Evolutionary conservation across 2,797 vertebrate species (phyloP), one percentile per base, ranked within the genome.

Genomic region (Pangasius mekongensis): DNA sequence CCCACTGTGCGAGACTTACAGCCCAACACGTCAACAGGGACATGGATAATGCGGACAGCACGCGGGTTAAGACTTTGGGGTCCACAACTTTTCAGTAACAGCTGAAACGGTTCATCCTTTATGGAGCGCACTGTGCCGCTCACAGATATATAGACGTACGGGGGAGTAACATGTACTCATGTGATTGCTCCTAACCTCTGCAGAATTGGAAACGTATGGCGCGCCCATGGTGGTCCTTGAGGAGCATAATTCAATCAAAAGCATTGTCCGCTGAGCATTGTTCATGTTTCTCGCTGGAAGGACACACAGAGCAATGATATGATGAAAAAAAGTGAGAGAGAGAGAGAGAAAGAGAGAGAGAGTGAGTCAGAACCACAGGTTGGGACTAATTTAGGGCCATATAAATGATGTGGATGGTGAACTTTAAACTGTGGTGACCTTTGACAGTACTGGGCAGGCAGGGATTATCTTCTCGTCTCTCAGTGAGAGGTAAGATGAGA

Each of bases 141-240:
- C 89, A 89, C 91, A 96, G 95, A 97, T 96, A 95, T 94, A 93
- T 95, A 95, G 94, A 91, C 91, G 92, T 94, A 90, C 87, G 96
- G 95, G 96, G 96, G 97, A 97, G 96, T 96, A 96, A 94, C 96
- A 91, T 96, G 95, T 96, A 96, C 95, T 96, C 95, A 94, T 96
- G 95, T 95, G 96, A 97, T 96, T 58, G 95, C 95, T 96, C 94
- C 95, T 96, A 97, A 96, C 96, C 96, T 97, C 95, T 91, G 93
- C 93, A 94, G 97, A 98, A 98, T 97, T 97, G 96, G 95, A 98
- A 98, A 96, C 96, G 95, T 96, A 97, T 98, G 97, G 96, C 93
- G 92, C 94, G 91, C 92, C 91, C 95, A 93, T 87, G 97, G 98
- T 98, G 98, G 98, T 98, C 97, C 92, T 92, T 80, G 52, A 91